Percentiles rank a stretch among this genome's conserved stretches.
Evolutionary conservation across 2,797 vertebrate species (phyloP).

Genomic region (Crocidura indochinensis): DNA sequence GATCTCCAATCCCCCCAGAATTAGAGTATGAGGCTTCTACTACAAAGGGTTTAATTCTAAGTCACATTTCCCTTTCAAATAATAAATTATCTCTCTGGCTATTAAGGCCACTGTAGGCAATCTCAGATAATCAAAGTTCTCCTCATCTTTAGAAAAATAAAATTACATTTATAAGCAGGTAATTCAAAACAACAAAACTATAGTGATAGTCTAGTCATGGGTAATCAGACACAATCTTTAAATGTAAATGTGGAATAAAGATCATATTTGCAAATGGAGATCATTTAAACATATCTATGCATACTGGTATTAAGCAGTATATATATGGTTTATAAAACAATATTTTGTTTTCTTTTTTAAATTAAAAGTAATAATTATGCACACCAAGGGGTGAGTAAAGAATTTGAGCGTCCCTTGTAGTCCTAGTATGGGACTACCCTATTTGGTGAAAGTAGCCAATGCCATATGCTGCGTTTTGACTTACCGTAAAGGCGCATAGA

Average conservation of each 20-base stretch:
- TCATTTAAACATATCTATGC: constrained; percentile 1
- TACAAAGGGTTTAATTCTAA: constrained; percentile 64
- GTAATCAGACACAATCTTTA: constrained; percentile 43
- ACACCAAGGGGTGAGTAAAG: too few species aligned
- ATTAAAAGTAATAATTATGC: too few species aligned
- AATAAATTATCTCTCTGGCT: constrained; percentile 62
- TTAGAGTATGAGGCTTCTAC: too few species aligned
- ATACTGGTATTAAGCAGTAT: not conserved
- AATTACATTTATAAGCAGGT: constrained; percentile 65
- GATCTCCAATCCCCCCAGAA: too few species aligned
- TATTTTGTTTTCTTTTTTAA: too few species aligned
- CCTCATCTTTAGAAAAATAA: constrained; percentile 42
- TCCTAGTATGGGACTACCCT: too few species aligned
- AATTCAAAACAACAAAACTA: constrained; percentile 30
- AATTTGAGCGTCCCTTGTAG: too few species aligned
- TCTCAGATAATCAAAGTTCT: constrained; percentile 17
- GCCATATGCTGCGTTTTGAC: too few species aligned
- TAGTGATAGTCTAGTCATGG: constrained; percentile 25
- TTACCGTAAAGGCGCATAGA: too few species aligned
- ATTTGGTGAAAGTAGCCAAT: too few species aligned
- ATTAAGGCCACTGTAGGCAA: constrained; percentile 56
- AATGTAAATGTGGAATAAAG: not conserved
- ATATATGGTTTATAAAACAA: not conserved
- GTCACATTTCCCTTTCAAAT: constrained; percentile 74
- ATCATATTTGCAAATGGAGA: constrained; percentile 44